These are phyloP conservation scores for Ormyrus rosae DNA, from an alignment of 2,888 invertebrate species.

Conservation along the genomic window DNA sequence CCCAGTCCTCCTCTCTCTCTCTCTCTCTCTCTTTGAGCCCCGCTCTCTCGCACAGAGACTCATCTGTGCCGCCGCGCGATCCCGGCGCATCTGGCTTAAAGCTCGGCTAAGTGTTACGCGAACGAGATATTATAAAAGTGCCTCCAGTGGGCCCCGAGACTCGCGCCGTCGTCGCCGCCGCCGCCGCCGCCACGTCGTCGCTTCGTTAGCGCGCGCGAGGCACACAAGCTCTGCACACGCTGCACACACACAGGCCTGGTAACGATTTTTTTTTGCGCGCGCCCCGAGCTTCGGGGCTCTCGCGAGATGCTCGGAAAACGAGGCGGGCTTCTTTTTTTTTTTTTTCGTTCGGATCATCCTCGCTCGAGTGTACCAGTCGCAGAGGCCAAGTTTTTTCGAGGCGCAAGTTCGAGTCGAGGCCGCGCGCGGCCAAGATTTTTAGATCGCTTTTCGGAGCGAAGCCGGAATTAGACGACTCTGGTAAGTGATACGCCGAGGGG, in stretches of 20 bases:
- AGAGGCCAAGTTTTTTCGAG: slow-evolving; percentile 6
- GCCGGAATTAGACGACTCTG: no score
- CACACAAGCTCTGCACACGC: slow-evolving; percentile 13
- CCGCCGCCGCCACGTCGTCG: not conserved
- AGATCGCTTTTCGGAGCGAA: no score
- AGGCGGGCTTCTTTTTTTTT: slow-evolving; percentile 9
- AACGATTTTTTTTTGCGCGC: slow-evolving; percentile 47
- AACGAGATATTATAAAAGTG: slow-evolving; percentile 48
- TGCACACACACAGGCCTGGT: slow-evolving; percentile 44
- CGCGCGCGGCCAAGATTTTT: no score
- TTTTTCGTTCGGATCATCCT: not conserved
- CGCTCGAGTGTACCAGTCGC: not conserved
- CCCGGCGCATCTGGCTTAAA: slow-evolving; percentile 51
- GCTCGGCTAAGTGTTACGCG: slow-evolving; percentile 59
- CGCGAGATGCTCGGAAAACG: slow-evolving; percentile 44
- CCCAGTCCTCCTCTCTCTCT: not conserved
- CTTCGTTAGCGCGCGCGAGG: slow-evolving; percentile 3
- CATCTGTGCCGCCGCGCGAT: slow-evolving; percentile 54
- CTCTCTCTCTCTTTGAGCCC: not conserved
- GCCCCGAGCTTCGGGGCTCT: slow-evolving; percentile 18
- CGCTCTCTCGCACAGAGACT: slow-evolving; percentile 42
- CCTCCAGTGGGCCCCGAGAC: slow-evolving; percentile 2
- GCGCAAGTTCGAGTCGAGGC: not conserved
- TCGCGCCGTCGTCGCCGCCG: not conserved
- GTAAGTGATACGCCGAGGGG: no score